Percentiles rank a stretch among this genome's conserved stretches.
Conservation (phyloP, 2,113 vertebrate genomes). For the Mesembrinibis cayennensis region DNA sequence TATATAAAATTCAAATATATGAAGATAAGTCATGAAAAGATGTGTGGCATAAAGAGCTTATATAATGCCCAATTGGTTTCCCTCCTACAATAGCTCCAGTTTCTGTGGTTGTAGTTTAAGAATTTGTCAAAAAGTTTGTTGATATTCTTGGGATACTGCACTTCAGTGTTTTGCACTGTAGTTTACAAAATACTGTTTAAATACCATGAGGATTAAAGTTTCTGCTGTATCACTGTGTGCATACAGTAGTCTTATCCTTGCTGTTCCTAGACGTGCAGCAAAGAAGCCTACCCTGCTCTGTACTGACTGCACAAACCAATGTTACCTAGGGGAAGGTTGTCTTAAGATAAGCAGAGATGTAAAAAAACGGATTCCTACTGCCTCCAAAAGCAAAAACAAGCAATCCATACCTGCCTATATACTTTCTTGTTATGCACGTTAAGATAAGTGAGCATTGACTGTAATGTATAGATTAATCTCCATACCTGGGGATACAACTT, state of each 20-base stretch:
- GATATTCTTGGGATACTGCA: neutral
- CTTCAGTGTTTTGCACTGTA: neutral
- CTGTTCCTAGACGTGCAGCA: neutral
- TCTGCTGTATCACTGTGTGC: neutral
- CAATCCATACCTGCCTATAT: neutral
- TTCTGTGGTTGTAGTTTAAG: neutral
- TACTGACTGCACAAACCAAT: neutral
- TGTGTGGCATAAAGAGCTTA: neutral
- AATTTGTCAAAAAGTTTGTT: neutral
- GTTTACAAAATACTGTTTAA: neutral
- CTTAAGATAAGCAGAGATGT: neutral
- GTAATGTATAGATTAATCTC: neutral
- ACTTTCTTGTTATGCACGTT: neutral
- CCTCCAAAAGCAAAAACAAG: neutral
- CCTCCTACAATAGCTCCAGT: neutral
- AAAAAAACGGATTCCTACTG: neutral
- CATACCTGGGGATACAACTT: accelerated
- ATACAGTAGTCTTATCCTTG: neutral
- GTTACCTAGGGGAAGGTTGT: neutral
- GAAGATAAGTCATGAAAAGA: neutral
- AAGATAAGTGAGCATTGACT: neutral
- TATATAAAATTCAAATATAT: neutral
- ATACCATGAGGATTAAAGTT: neutral
- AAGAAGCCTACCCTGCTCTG: neutral
- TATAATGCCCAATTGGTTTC: neutral